A percentile compares a stretch with the other conserved stretches of the same genome.
phyloP scores from a whole-genome alignment of 2,888 invertebrate species.

The Ramazzottius varieornatus region DNA sequence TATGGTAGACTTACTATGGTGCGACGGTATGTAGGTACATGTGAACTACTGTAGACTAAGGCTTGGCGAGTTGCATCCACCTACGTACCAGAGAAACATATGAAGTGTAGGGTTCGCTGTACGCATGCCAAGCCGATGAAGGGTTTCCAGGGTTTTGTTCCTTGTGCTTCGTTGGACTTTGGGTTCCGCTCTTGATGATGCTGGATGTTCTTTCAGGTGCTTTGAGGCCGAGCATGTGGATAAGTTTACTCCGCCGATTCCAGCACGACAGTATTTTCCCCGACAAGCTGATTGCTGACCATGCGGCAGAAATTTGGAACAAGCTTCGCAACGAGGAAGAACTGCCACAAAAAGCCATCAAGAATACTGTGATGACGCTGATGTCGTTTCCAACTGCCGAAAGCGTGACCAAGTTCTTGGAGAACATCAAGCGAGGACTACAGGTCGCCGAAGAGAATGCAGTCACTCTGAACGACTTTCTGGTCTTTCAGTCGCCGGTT shows the following conservation, averaged over 20 bases:
- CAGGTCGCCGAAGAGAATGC: constrained; percentile 29
- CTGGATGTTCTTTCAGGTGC: neutral
- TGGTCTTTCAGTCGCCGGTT: constrained; percentile 53
- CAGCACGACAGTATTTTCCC: neutral
- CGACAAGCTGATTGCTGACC: neutral
- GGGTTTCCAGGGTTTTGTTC: too few relatives aligned
- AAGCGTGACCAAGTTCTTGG: constrained; percentile 37
- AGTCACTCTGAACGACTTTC: constrained; percentile 50
- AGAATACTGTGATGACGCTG: constrained; percentile 45
- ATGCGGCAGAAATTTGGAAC: neutral
- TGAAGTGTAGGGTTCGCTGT: too few relatives aligned
- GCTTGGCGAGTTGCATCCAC: too few relatives aligned
- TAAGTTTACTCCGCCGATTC: neutral
- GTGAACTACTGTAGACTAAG: too few relatives aligned
- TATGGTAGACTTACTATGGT: too few relatives aligned
- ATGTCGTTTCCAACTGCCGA: constrained; percentile 36
- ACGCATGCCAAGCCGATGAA: too few relatives aligned
- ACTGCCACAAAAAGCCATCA: constrained; percentile 25
- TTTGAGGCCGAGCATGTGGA: neutral
- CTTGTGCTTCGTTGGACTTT: too few relatives aligned
- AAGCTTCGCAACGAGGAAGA: neutral
- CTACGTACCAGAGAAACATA: too few relatives aligned
- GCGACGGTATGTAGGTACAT: too few relatives aligned
- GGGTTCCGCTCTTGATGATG: too few relatives aligned
- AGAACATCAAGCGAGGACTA: constrained; percentile 33